Evolutionary conservation across 2,113 vertebrate species (phyloP), one percentile per base, ranked within the genome.

Genomic region (Nesoenas mayeri): DNA sequence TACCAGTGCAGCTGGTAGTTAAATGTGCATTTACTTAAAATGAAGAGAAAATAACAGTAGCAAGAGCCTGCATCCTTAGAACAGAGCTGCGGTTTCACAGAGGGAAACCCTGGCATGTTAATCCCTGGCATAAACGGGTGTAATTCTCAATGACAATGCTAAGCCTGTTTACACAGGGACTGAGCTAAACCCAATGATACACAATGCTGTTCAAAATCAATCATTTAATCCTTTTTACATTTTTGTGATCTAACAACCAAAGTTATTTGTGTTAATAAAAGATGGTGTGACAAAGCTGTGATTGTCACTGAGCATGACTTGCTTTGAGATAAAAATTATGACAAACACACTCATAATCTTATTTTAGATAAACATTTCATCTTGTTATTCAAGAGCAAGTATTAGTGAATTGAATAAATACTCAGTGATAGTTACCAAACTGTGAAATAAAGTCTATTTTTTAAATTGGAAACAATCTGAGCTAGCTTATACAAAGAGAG

Each of bases 321-420:
- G 47, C 88, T 96, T 93, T 93, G 85, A 95, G 88, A 93, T 88
- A 72, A 71, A 95, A 92, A 95, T 66, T 83, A 78, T 16, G n/a
- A 74, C 79, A 96, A 95, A 91, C 69, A 79, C 13, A 65, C 50
- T 90, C 56, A 81, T 94, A 61, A 78, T 90, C 81, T 94, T 96
- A 95, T 93, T 96, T 96, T 93, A 96, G 79, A 91, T 90, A 69
- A 93, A 85, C n/a, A 71, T 79, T 54, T 88, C 40, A 86, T 81
- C 71, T 92, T 94, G 87, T 96, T 96, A 94, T 93, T 95, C 56
- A 89, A 91, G 91, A 92, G 54, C 28, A 56, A 97, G 92, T 95
- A 97, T 97, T 94, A 96, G 79, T 95, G 48, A 91, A 67, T 74
- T 96, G 65, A 97, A 94, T 94, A 96, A 96, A 88, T 90, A 89